Percentiles rank a stretch among this genome's conserved stretches.
These are phyloP conservation scores for Decapterus maruadsi DNA, from an alignment of 2,797 vertebrate genomes.

Conservation along the genomic window DNA sequence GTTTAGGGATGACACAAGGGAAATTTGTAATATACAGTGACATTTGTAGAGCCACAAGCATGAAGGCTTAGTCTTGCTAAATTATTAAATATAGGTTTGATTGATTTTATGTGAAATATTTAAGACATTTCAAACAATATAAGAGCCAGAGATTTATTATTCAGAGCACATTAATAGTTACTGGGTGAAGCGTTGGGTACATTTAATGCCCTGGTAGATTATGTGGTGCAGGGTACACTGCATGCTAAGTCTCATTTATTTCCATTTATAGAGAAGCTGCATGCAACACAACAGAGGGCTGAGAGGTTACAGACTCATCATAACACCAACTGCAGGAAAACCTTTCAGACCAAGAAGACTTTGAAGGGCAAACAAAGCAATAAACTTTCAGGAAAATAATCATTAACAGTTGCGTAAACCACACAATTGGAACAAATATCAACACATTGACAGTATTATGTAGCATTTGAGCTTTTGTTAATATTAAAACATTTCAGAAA, in stretches of 20 bases:
- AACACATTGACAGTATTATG: neutral
- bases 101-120: neutral
- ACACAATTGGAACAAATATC: neutral
- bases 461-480: neutral
- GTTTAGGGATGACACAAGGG: too few relatives aligned
- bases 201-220: neutral
- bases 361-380: neutral
- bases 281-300: slow-evolving; percentile 19
- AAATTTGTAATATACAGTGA: neutral
- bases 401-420: neutral
- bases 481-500: neutral
- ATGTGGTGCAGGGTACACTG: neutral
- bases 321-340: slow-evolving; percentile 15
- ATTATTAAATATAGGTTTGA: neutral
- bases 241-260: slow-evolving; percentile 15
- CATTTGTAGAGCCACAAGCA: neutral
- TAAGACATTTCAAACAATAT: neutral
- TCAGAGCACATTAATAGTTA: neutral
- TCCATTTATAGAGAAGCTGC: slow-evolving; percentile 23
- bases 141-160: neutral
- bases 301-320: slow-evolving; percentile 6
- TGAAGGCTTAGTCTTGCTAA: neutral
- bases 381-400: neutral
- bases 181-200: neutral
- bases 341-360: slow-evolving; percentile 3